Base-by-base conservation (phyloP, 2,113 vertebrate genomes). In the Aleadryas rufinucha region DNA sequence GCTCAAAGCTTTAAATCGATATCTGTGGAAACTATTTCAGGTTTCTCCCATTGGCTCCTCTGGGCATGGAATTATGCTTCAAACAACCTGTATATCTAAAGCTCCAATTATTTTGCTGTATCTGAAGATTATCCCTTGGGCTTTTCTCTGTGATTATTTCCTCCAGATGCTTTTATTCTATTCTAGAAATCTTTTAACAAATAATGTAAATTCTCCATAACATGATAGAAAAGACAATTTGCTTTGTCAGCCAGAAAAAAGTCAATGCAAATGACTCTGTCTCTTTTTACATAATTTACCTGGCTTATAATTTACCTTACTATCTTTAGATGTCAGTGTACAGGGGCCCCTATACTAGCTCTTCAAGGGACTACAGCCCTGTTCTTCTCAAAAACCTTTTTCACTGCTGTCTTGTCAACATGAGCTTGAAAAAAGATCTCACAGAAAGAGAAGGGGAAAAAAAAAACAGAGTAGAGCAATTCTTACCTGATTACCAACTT, bases 71-170 rank as follows among this genome's bases (percentile, higher is more conserved):
- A 93, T 80, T 50, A 63, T 7, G 35, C 86, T 90, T 94, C 87
- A 91, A 89, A 91, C 61, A 85, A 84, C 45, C 57, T 54, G 16
- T 30, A 79, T 2, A 68, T 63, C 70, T 89, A 76, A 79, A 89
- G 57, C 57, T 87, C 74, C 65, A 91, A 84, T 84, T 94, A 93
- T 83, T 84, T 84, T 66, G 26, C 59, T 83, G 45, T 80, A 94
- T 77, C 84, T 90, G 74, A 92, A 94, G 81, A 91, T 85, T 72
- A 94, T 80, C 71, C 79, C 86, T 94, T 85, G 69, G 77, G 84
- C 61, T 74, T 65, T 94, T 54, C 68, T 83, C 63, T 91, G 84
- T 1, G 9, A 76, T 86, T 95, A 57, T 91, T 96, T 96, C 75
- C 42, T 90, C 78, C 59, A 83, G 37, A 72, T 87, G 74, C 63